A percentile compares a stretch with the other conserved stretches of the same genome.
phyloP scores from a whole-genome alignment of 2,797 vertebrate genomes.

The Coluber constrictor region DNA sequence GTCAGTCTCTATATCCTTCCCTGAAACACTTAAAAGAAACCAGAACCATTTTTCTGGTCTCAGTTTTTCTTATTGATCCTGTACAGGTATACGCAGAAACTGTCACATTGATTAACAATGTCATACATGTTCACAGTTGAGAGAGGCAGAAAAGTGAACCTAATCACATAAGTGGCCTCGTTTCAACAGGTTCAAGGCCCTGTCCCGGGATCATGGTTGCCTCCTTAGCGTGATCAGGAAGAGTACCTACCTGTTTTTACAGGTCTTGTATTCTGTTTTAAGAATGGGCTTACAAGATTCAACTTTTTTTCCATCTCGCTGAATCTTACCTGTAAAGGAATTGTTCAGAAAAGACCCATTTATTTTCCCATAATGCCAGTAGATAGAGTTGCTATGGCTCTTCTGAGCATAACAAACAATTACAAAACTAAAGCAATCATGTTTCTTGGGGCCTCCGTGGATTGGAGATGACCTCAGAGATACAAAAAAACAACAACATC shows the following conservation, averaged over 20 bases:
- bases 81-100: neutral
- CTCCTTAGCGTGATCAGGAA: slow-evolving; percentile 7
- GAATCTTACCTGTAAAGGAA: slow-evolving; percentile 84
- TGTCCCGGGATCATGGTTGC: neutral
- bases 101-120: neutral
- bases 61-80: neutral
- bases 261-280: slow-evolving; percentile 96
- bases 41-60: neutral
- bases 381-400: neutral
- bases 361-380: neutral
- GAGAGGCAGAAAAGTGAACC: neutral
- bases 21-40: neutral
- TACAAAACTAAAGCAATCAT: neutral
- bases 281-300: slow-evolving; percentile 98
- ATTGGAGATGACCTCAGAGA: neutral
- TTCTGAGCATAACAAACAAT: neutral
- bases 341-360: slow-evolving; percentile 7
- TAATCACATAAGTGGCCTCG: neutral
- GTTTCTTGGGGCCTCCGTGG: neutral
- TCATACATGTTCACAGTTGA: neutral
- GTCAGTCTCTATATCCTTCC: neutral
- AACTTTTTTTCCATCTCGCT: slow-evolving; percentile 89
- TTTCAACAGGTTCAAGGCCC: neutral
- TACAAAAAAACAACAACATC: neutral
- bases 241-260: slow-evolving; percentile 89